Base-by-base conservation (phyloP, 2,888 invertebrate species). In the Bhutanitis thaidina region DNA sequence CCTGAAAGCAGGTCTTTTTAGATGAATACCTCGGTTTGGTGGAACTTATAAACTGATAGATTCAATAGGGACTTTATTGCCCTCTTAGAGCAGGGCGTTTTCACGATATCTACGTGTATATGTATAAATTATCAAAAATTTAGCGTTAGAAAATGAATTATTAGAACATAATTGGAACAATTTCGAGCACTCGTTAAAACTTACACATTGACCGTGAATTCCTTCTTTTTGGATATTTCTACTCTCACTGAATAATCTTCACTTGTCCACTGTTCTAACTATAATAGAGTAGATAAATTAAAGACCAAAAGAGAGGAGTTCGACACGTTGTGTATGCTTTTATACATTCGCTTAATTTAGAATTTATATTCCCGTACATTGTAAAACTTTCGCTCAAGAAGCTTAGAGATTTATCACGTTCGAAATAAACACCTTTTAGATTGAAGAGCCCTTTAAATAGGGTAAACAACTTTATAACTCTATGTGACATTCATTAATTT, bases 111-210 rank as follows among this genome's bases (percentile, higher is more conserved):
- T 74, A 69, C 73, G 68, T 77, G 76, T 82, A 77, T 80, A 78
- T 80, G 75, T 81, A 77, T 73, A 79, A 80, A 79, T 75, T 75
- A 79, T 78, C 75, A 77, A 84, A 79, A 71, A 38, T 68, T 82
- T 88, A 87, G 87, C 78, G 69, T 82, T 86, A 87, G 80, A 79
- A 65, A 85, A 85, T 78, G 86, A 87, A 87, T 86, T 86, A 86
- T 80, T 88, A 87, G 86, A 79, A 72, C 82, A 76, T 85, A 86
- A 81, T 82, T 81, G 83, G 78, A 82, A 76, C 79, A 83, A 82
- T 81, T 85, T 85, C 74, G 75, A 87, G 88, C 88, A 89, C 88
- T 89, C 79, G 88, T 89, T 89, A 89, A 87, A 80, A 82, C 80
- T 83, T 79, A 89, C 88, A 89, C 88, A 84, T 82, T 81, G 80